phyloP scores from a whole-genome alignment of 2,797 vertebrate genomes.

The Leontocebus nigricollis region DNA sequence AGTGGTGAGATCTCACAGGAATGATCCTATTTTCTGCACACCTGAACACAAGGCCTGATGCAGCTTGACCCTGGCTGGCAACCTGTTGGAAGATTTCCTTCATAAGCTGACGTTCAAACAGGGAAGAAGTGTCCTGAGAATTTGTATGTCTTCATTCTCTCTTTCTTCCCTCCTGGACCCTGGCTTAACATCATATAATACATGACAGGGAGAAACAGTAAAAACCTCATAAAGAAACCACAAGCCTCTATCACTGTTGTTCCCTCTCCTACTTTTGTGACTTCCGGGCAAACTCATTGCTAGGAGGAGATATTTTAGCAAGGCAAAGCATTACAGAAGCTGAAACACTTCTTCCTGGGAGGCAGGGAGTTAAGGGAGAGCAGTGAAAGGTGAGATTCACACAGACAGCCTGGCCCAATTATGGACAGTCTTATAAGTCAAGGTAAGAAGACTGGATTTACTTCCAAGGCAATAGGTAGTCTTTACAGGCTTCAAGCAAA shows the following conservation, averaged over 20 bases:
- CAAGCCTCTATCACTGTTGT: background rate
- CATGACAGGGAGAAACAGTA: background rate
- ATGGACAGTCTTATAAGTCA: background rate
- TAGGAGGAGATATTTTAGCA: background rate
- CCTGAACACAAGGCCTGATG: background rate
- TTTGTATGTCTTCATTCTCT: rapidly evolving
- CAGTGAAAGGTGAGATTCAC: background rate
- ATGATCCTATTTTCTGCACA: background rate
- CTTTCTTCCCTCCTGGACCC: too few relatives aligned
- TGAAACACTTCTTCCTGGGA: background rate
- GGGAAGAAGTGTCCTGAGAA: background rate
- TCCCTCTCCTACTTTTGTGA: background rate
- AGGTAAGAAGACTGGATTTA: background rate
- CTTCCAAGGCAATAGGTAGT: background rate
- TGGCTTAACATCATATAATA: background rate
- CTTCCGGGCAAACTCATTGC: background rate
- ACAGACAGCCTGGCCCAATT: rapidly evolving
- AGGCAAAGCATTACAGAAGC: background rate
- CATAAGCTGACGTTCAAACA: too few relatives aligned
- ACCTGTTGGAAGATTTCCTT: background rate
- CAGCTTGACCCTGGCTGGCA: background rate
- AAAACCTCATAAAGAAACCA: background rate
- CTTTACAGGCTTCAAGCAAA: background rate
- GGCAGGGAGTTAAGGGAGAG: background rate
- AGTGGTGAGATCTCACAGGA: background rate